phyloP scores from a whole-genome alignment of 2,113 vertebrate genomes.

The Arenaria interpres region DNA sequence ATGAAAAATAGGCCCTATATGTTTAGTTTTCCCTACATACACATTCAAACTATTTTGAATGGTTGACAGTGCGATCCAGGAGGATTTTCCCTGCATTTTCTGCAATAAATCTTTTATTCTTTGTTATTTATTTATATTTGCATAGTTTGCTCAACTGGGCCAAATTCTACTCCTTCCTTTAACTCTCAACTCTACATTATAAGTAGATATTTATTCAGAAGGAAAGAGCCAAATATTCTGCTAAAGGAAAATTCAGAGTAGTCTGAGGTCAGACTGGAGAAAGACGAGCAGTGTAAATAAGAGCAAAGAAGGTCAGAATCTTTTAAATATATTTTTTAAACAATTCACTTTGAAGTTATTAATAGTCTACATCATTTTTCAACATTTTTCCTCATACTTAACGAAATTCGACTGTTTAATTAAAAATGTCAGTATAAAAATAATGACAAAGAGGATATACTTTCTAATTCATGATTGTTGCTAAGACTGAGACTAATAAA shows the following conservation, averaged over 20 bases:
- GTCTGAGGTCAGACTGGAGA: neutral
- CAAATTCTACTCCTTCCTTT: neutral
- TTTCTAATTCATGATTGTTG: neutral
- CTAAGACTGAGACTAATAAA: neutral
- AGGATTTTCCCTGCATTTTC: neutral
- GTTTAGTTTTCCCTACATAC: neutral
- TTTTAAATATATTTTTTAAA: neutral
- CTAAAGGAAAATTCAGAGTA: neutral
- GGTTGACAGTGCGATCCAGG: neutral
- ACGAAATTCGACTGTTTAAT: neutral
- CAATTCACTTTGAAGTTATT: neutral
- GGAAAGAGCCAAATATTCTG: neutral
- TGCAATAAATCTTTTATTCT: neutral
- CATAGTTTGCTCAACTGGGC: neutral
- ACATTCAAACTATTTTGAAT: neutral
- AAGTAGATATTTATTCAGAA: neutral
- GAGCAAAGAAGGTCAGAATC: neutral
- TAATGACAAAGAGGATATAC: neutral
- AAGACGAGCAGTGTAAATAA: neutral
- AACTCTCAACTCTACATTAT: neutral
- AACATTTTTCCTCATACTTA: neutral
- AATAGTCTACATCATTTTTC: neutral
- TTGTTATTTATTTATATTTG: neutral
- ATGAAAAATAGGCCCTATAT: neutral
- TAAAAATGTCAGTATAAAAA: neutral